These are phyloP conservation scores for Xiphophorus couchianus DNA, from an alignment of 2,113 vertebrate species.

Conservation along the genomic window DNA sequence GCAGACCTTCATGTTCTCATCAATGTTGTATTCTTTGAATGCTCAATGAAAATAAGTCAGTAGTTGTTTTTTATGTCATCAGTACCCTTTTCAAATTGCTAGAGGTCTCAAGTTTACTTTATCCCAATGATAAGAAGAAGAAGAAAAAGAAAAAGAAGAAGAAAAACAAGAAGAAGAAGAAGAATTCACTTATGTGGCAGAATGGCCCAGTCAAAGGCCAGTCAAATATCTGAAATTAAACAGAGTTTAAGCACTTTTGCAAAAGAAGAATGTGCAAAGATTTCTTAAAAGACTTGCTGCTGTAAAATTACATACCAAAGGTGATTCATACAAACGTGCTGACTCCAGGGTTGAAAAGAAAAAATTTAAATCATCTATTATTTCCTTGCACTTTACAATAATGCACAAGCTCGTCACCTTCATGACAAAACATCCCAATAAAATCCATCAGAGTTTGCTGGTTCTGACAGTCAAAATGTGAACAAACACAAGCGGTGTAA, in stretches of 20 bases:
- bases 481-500: not conserved
- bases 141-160: too few relatives aligned
- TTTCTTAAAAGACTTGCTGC: not conserved
- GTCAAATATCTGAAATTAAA: not conserved
- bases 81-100: too few relatives aligned
- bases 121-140: too few relatives aligned
- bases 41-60: too few relatives aligned
- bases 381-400: not conserved
- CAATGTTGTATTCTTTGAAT: too few relatives aligned
- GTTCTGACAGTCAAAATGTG: not conserved
- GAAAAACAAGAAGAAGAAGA: too few relatives aligned
- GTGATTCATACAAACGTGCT: too few relatives aligned
- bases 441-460: not conserved
- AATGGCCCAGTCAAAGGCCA: not conserved
- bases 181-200: too few relatives aligned
- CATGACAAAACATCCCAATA: not conserved
- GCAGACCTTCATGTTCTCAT: too few relatives aligned
- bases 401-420: not conserved
- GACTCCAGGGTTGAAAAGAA: not conserved
- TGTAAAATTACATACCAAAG: not conserved
- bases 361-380: not conserved
- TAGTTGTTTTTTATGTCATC: too few relatives aligned
- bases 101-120: too few relatives aligned
- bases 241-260: not conserved
- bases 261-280: not conserved